phyloP scores from a whole-genome alignment of 2,797 vertebrate species.

The Artibeus lituratus region DNA sequence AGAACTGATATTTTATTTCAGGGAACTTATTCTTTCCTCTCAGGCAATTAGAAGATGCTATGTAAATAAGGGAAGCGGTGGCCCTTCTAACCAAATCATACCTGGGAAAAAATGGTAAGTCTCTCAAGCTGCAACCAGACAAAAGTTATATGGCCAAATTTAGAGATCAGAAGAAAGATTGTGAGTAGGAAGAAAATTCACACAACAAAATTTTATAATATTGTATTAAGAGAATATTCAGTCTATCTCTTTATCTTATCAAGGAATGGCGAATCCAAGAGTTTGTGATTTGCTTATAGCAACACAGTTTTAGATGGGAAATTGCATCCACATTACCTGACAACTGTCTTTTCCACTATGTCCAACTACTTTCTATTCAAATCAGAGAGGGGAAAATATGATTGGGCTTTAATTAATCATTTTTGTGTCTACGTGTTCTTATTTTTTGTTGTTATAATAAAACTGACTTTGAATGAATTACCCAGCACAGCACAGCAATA shows the following conservation, averaged over 20 bases:
- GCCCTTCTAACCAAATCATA: not conserved
- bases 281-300: not conserved
- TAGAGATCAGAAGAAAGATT: not conserved
- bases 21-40: not conserved
- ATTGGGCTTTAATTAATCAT: not conserved
- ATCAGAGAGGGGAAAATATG: not conserved
- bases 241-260: not conserved
- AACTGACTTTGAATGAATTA: not conserved
- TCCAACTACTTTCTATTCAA: too few relatives aligned
- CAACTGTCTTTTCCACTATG: not conserved
- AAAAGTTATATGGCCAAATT: not conserved
- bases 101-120: not conserved
- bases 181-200: not conserved
- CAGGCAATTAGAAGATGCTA: not conserved
- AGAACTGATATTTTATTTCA: not conserved
- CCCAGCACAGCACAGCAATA: not conserved
- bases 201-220: not conserved
- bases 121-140: not conserved
- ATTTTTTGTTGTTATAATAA: not conserved
- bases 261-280: not conserved
- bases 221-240: not conserved
- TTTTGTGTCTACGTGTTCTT: not conserved
- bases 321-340: not conserved
- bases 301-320: not conserved
- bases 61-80: not conserved